Base-by-base conservation (phyloP, 2,888 invertebrate genomes). In the Pediacus dermestoides region DNA sequence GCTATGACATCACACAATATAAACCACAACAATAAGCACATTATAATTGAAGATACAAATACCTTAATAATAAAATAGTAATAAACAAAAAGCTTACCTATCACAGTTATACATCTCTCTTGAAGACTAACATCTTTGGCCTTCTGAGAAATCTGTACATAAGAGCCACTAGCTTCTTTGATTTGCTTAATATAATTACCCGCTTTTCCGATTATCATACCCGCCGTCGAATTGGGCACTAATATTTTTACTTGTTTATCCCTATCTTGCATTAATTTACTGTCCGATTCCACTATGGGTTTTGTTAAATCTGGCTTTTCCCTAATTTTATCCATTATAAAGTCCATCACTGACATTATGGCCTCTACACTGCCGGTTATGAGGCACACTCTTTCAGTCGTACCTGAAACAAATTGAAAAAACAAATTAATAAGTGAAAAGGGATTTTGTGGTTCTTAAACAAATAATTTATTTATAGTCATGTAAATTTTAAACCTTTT, bases 161-260 rank as follows among this genome's bases (percentile, higher is more conserved):
- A 92, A 56, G 92, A 90, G 62, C 92, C 91, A 65, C 90, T 92
- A 65, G 87, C 85, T 70, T 93, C 92, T 71, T 92, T 92, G 60
- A 93, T 88, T 74, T 91, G 91, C 70, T 94, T 95, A 63, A 95
- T 95, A 69, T 88, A 93, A 73, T 90, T 89, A 58, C 94, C 94
- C 39, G 88, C 91, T 71, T 95, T 95, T 61, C 94, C 94, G 66
- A 95, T 95, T 57, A 95, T 93, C 94, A 95, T 94, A 60, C 94
- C 94, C 42, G 94, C 94, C 27, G 94, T 94, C 34, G 92, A 92
- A 71, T 94, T 95, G 50, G 94, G 94, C 70, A 95, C 93, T 59
- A 95, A 74, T 62, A 95, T 91, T 75, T 95, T 94, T 52, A 94
- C 91, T 81, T 92, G 92, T 70, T 90, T 91, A 64, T 92, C 92